These are phyloP conservation scores for Chrysolina haemoptera DNA, from an alignment of 2,888 invertebrate species.

Conservation along the genomic window DNA sequence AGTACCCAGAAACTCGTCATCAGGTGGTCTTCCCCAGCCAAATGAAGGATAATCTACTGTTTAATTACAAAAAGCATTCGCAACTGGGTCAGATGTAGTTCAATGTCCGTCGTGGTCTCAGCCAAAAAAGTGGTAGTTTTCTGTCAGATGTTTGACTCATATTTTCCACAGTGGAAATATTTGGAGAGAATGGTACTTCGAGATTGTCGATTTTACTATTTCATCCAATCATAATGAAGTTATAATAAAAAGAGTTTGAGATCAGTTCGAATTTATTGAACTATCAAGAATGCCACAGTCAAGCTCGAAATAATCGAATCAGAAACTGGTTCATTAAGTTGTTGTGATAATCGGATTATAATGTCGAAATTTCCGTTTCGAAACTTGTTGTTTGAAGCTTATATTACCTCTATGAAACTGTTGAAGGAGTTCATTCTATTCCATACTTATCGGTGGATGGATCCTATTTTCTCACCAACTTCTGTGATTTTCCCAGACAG, in stretches of 20 bases:
- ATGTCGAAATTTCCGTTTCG: not conserved
- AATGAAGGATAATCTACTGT: no score
- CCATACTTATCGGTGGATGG: not conserved
- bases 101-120: no score
- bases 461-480: not conserved
- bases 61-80: no score
- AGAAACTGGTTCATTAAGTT: not conserved
- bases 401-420: constrained; percentile 9
- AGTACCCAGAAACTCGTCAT: no score
- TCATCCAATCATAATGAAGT: no score
- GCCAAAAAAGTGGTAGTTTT: no score
- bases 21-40: no score
- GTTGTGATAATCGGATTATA: not conserved
- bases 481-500: not conserved
- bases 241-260: not conserved
- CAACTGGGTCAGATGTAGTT: no score
- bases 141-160: no score
- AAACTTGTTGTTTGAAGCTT: not conserved
- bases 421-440: not conserved
- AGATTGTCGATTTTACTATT: no score
- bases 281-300: not conserved
- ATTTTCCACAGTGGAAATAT: no score
- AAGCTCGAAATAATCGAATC: not conserved
- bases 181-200: no score
- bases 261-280: not conserved